Evolutionary conservation across 2,113 vertebrate genomes (phyloP), one percentile per base, ranked within the genome.

Genomic region (Paedocypris sp.): DNA sequence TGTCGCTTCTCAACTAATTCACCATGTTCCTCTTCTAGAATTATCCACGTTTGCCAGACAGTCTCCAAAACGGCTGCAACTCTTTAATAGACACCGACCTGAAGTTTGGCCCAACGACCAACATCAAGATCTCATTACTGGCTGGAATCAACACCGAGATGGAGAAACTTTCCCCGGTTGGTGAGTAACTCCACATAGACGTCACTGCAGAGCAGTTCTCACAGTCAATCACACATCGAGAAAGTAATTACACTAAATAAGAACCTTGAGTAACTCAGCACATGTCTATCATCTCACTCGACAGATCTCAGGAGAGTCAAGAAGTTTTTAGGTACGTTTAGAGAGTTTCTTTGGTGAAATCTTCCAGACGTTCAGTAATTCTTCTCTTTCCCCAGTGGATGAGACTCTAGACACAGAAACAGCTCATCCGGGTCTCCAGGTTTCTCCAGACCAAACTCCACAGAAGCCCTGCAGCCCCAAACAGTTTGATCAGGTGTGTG

Each of bases 371-470:
- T 9, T 2, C 8, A 20, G 19, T 25, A 15, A 25, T 12, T 6
- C 20, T 35, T 54, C 35, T 50, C 16, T 51, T 20, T 29, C 4
- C 36, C 6, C 70, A 85, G 83, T 69, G 41, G 64, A 81, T 0
- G 69, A 85, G 8, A 73, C 53, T 36, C 56, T 86, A 62, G 80
- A 85, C 57, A 60, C 67, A 22, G 12, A 57, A 5, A 69, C 61
- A 0, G 54, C 54, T 5, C 29, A 69, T 23, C 4, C 26, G 16
- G 3, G 41, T 7, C 41, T 69, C 12, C 3, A 8, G 10, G 45
- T 69, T 1, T 60, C 61, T 22, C 19, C 12, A 6, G 26, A 64
- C 10, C 3, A n/a, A n/a, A n/a, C n/a, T n/a, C 28, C 19, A 69
- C 8, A 38, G 11, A 25, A 2, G 67, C 36, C 45, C 0, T 60